phyloP scores from a whole-genome alignment of 2,113 vertebrate genomes.

The Mandrillus leucophaeus region DNA sequence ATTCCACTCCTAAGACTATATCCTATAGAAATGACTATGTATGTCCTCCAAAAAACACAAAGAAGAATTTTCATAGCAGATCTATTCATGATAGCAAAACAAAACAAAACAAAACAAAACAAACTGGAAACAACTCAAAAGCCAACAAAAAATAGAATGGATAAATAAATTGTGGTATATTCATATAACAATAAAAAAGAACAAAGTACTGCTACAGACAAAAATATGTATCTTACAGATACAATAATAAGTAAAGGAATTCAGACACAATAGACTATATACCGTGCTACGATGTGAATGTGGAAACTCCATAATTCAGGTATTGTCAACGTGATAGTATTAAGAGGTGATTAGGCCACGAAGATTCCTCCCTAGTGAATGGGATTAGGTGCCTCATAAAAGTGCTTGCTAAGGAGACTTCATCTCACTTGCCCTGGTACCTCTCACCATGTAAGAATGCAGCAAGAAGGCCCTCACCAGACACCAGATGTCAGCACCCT shows the following conservation, averaged over 20 bases:
- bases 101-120: neutral
- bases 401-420: neutral
- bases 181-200: constrained; percentile 24
- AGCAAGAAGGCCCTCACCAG: neutral
- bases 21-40: neutral
- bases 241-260: neutral
- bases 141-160: neutral
- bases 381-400: neutral
- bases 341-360: neutral
- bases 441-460: neutral
- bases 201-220: neutral
- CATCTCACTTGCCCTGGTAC: neutral
- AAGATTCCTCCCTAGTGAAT: neutral
- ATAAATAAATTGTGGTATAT: neutral
- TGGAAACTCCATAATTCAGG: neutral
- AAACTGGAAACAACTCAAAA: neutral
- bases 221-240: neutral
- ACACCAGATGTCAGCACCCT: neutral
- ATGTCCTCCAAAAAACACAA: neutral
- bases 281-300: neutral
- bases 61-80: neutral
- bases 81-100: neutral
- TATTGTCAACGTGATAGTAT: neutral
- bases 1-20: neutral
- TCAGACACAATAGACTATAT: neutral